Base-by-base conservation (phyloP, 1,140 invertebrate genomes). In the Neotoxoptera formosana region DNA sequence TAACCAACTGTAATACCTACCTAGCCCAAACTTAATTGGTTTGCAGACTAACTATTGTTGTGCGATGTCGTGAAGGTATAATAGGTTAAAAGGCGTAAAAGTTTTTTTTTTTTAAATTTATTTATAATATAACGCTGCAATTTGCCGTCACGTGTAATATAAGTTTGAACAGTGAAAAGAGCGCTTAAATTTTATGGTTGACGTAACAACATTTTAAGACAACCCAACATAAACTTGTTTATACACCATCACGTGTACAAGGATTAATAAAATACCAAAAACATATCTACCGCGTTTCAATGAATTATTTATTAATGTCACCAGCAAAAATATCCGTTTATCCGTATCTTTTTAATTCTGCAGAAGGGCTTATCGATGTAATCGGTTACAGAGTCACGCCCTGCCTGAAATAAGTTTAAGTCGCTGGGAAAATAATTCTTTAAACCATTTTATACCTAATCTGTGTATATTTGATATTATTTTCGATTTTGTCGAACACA, bases 11-110 rank as follows among this genome's bases (percentile, higher is more conserved):
- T n/a, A 84, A n/a, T 45, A 56, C 36, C 53, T 90, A 56, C 47
- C 48, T 56, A 30, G 81, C 56, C 48, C 30, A 51, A 93, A 93
- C 81, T 86, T 93, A 93, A 93, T 93, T 93, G 91, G 47, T 84
- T 93, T 30, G 56, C 36, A 56, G 76, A 84, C 48, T 36, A 86
- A 86, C 60, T 92, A 48, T 83, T 48, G 20, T 84, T 34, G 25
- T 67, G 25, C 36, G 25, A 91, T n/a, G 51, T 89, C 23, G 34
- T 56, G 88, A 34, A 25, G 21, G 20, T 53, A 53, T 53, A 11
- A n/a, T 25, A 47, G 41, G 41, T 53, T 89, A 89, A 41, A 41
- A 56, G 34, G 88, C 21, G 34, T 56, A 36, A 89, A 89, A 47
- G 21, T 36, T 53, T 51, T 89, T 51, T 53, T 45, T 25, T 3